Evolutionary conservation across 1,140 invertebrate species (phyloP).

Genomic region (Leptestheria dahalacensis): DNA sequence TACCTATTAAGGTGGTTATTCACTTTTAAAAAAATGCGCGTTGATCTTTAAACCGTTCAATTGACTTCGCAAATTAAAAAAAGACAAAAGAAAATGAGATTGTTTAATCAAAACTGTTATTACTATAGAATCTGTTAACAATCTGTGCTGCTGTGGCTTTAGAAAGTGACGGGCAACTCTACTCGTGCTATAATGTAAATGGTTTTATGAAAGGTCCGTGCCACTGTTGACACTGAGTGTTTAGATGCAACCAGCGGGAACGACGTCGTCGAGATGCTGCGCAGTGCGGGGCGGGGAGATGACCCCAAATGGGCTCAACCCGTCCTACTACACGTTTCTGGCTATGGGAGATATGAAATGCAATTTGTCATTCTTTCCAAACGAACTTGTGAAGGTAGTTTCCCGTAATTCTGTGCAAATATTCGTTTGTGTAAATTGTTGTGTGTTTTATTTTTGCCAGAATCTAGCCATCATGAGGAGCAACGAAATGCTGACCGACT

Average conservation of each 20-base stretch:
- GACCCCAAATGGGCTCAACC: background rate
- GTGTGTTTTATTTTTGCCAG: slow-evolving; percentile 26
- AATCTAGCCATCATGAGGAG: slow-evolving; percentile 79
- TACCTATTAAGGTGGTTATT: background rate
- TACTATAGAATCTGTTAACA: no score
- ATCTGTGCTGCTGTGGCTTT: no score
- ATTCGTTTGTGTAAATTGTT: background rate
- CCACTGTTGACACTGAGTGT: background rate
- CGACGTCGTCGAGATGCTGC: background rate
- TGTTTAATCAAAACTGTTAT: no score
- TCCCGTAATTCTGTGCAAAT: background rate
- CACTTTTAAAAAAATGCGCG: no score
- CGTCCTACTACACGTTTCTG: background rate
- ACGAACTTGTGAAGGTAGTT: slow-evolving; percentile 59
- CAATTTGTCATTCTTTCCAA: slow-evolving; percentile 65
- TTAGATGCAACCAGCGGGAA: background rate
- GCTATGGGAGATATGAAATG: slow-evolving; percentile 62
- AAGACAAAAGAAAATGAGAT: no score
- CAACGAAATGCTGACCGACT: slow-evolving; percentile 78
- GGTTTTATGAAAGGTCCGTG: background rate
- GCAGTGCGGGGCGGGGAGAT: background rate
- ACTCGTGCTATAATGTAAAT: background rate
- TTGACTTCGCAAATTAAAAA: no score
- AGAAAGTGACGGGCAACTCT: no score
- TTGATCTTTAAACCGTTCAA: no score